phyloP scores from a whole-genome alignment of 1,140 invertebrate species.

The Procambarus virginalis region DNA sequence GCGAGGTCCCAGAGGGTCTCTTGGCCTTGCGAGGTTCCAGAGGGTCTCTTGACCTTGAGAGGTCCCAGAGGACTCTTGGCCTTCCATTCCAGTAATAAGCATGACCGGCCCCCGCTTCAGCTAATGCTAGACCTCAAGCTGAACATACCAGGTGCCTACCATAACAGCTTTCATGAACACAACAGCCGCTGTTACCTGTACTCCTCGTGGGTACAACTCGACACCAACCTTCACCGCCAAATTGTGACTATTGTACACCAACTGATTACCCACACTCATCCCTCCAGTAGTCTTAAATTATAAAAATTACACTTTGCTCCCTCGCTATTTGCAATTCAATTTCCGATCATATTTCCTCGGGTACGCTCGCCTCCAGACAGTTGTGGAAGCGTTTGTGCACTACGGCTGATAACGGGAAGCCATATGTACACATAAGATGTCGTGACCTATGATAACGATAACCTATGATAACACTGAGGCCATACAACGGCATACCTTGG shows the following conservation, averaged over 20 bases:
- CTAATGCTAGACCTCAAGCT: neutral
- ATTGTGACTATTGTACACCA: neutral
- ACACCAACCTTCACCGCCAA: neutral
- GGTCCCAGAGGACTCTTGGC: neutral
- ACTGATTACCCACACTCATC: conserved; percentile 1
- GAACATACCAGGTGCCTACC: neutral
- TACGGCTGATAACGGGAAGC: neutral
- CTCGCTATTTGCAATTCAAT: conserved; percentile 36
- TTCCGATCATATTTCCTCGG: conserved; percentile 28
- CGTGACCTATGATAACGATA: neutral
- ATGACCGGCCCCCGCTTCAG: neutral
- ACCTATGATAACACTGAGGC: too few species aligned
- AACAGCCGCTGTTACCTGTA: neutral
- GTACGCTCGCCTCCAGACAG: neutral
- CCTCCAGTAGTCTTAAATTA: conserved; percentile 3
- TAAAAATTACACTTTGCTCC: conserved; percentile 6
- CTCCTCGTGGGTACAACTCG: neutral
- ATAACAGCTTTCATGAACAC: neutral
- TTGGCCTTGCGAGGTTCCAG: neutral
- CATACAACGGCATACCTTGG: too few species aligned
- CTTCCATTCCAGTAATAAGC: neutral
- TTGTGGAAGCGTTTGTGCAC: neutral
- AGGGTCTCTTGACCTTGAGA: too few species aligned
- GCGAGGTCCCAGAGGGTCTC: too few species aligned
- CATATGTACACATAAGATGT: neutral